Percentiles rank a stretch among this genome's conserved stretches.
Conservation (phyloP, 2,888 invertebrate genomes). For the Dynastes grantii region DNA sequence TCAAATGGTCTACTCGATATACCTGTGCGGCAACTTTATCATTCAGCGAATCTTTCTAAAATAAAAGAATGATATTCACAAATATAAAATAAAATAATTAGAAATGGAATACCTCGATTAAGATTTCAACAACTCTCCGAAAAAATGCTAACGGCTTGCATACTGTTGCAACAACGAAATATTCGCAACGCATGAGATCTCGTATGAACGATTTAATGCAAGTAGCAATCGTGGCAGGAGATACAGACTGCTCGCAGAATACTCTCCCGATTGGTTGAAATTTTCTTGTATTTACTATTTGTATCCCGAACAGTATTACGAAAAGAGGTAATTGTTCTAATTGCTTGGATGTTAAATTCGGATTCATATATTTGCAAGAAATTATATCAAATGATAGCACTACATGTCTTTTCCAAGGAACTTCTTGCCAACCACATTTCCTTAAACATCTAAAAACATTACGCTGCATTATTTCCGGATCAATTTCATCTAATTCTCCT, state of each 20-base stretch:
- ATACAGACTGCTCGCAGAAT: constrained; percentile 7
- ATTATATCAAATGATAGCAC: constrained; percentile 32
- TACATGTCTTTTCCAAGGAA: constrained; percentile 43
- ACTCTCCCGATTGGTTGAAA: constrained; percentile 44
- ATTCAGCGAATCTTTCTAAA: background rate
- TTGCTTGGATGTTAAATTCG: background rate
- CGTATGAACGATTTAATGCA: constrained; percentile 52
- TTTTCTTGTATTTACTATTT: constrained; percentile 35
- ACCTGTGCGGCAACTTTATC: constrained; percentile 19
- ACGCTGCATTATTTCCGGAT: constrained; percentile 47
- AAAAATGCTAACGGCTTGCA: constrained; percentile 42
- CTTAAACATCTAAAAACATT: constrained; percentile 48
- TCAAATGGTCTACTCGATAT: constrained; percentile 38
- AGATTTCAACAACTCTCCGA: constrained; percentile 14
- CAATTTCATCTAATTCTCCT: constrained; percentile 40
- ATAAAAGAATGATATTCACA: background rate
- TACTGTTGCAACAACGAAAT: constrained; percentile 52
- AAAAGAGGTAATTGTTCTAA: constrained; percentile 11
- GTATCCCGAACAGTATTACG: constrained; percentile 29
- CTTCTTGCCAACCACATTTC: constrained; percentile 31
- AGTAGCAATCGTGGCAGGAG: constrained; percentile 46
- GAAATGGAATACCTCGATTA: constrained; percentile 20
- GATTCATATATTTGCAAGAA: constrained; percentile 32
- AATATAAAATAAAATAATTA: background rate
- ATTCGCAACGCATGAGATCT: constrained; percentile 50